A percentile compares a stretch with the other conserved stretches of the same genome.
Evolutionary conservation across 2,888 invertebrate species (phyloP).

Genomic region (Amitus sp.): DNA sequence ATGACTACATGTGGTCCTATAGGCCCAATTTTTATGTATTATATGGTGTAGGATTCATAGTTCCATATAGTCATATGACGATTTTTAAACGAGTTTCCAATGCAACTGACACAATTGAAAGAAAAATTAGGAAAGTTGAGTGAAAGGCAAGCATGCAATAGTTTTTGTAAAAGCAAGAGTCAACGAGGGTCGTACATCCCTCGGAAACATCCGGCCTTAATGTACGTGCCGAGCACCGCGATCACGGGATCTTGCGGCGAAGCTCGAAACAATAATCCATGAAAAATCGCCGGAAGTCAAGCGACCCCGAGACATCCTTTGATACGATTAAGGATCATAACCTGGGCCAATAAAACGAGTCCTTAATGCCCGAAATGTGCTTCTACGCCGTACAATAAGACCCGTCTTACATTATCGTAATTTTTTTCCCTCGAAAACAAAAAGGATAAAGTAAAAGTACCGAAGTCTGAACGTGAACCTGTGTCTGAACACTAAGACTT

Average conservation of each 20-base stretch:
- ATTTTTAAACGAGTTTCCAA: no score
- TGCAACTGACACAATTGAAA: no score
- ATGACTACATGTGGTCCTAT: no score
- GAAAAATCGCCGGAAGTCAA: slow-evolving; percentile 48
- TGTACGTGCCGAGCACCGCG: slow-evolving; percentile 22
- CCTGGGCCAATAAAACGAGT: slow-evolving; percentile 51
- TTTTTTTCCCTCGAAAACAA: no score
- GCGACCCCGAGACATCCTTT: slow-evolving; percentile 20
- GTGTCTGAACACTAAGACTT: no score
- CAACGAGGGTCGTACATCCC: slow-evolving; percentile 18
- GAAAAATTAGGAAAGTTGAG: slow-evolving; percentile 2
- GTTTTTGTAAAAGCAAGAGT: slow-evolving; percentile 18
- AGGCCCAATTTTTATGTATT: no score
- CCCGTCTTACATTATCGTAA: no score
- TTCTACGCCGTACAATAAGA: no score
- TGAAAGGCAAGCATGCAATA: slow-evolving; percentile 13
- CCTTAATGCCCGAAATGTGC: slow-evolving; percentile 43
- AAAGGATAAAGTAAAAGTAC: no score
- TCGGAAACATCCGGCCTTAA: slow-evolving; percentile 14
- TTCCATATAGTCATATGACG: no score
- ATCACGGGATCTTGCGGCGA: slow-evolving; percentile 24
- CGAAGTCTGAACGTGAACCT: no score
- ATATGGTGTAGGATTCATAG: no score
- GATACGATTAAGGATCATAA: slow-evolving; percentile 48
- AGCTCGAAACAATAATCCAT: slow-evolving; percentile 56